These are phyloP conservation scores for Octomys mimax DNA, from an alignment of 2,797 vertebrate species.

Conservation along the genomic window DNA sequence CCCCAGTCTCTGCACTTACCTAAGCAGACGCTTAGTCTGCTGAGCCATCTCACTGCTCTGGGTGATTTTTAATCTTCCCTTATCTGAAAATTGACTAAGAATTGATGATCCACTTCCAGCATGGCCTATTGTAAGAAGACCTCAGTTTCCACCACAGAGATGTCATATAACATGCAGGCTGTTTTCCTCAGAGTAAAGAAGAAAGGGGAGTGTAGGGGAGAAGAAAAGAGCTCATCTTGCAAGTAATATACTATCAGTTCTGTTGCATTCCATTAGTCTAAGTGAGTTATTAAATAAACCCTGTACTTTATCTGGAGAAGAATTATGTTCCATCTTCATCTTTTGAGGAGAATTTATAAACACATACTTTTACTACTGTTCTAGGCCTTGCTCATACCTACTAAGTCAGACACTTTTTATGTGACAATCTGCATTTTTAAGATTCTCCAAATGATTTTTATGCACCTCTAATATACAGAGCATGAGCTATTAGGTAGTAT, in stretches of 20 bases:
- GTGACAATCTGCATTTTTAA: constrained; percentile 49
- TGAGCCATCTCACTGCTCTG: too few species aligned
- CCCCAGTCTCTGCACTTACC: too few species aligned
- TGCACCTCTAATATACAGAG: not conserved
- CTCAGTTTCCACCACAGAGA: not conserved
- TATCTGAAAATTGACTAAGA: not conserved
- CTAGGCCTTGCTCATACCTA: not conserved
- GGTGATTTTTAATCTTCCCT: not conserved
- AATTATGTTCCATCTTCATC: not conserved
- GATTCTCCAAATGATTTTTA: not conserved
- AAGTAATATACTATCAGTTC: not conserved
- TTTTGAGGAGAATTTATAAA: not conserved
- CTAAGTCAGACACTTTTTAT: not conserved
- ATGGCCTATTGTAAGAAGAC: not conserved
- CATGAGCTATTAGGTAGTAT: constrained; percentile 64
- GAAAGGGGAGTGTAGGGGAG: not conserved
- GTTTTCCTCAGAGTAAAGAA: constrained; percentile 16
- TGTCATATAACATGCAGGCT: constrained; percentile 1
- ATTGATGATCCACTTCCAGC: not conserved
- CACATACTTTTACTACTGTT: not conserved
- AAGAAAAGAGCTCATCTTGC: not conserved
- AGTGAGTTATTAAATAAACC: not conserved
- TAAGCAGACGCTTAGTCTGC: too few species aligned
- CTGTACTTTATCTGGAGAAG: not conserved
- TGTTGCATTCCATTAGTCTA: not conserved